These are phyloP conservation scores for Paralvinella palmiformis DNA, from an alignment of 1,140 invertebrate genomes.

Conservation along the genomic window DNA sequence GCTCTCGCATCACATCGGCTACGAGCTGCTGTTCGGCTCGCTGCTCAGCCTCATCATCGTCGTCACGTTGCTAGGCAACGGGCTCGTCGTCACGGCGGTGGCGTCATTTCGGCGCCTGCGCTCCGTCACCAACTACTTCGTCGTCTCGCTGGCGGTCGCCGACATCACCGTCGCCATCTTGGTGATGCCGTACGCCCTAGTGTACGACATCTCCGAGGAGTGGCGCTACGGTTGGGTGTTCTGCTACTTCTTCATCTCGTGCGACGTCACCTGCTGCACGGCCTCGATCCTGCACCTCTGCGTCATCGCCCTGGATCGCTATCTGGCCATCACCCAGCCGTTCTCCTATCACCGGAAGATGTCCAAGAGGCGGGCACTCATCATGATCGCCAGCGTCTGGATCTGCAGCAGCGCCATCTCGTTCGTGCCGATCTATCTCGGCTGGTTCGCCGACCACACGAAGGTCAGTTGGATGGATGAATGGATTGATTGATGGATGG, in stretches of 20 bases:
- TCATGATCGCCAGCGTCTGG: conserved; percentile 92
- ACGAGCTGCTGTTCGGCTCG: conserved; percentile 28
- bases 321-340: conserved; percentile 49
- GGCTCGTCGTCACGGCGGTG: conserved; percentile 46
- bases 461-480: background rate
- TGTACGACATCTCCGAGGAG: conserved; percentile 18
- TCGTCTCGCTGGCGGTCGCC: conserved; percentile 62
- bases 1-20: background rate
- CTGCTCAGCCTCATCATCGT: conserved; percentile 64
- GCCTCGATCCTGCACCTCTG: conserved; percentile 30
- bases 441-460: conserved; percentile 58
- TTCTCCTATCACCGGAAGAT: conserved; percentile 28
- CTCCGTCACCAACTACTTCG: conserved; percentile 58
- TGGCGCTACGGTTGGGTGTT: conserved; percentile 64
- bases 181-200: conserved; percentile 59
- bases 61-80: conserved; percentile 70
- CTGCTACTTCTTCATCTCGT: conserved; percentile 59
- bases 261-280: conserved; percentile 31
- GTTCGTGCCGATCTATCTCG: conserved; percentile 80
- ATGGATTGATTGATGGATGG: background rate
- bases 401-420: conserved; percentile 84
- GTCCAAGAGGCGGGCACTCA: conserved; percentile 58
- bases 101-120: conserved; percentile 40
- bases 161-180: conserved; percentile 64
- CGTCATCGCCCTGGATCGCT: conserved; percentile 56